phyloP scores from a whole-genome alignment of 2,888 invertebrate genomes.

The Monopis laevigella region DNA sequence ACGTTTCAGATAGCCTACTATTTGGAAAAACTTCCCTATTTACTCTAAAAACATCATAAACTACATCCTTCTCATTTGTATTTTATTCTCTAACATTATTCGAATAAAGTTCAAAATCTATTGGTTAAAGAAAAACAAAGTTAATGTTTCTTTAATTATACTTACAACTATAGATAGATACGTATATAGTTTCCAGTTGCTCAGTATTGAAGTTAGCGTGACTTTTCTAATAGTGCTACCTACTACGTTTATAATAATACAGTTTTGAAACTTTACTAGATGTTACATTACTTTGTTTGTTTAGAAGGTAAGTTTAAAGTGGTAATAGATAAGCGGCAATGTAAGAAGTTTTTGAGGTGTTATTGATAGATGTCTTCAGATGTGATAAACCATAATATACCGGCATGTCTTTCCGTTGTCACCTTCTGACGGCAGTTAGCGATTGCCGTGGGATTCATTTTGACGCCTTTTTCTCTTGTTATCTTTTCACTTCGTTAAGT shows the following conservation, averaged over 20 bases:
- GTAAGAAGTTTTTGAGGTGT: too few relatives aligned
- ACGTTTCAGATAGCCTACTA: constrained; percentile 5
- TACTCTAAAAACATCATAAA: background rate
- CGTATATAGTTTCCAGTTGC: too few relatives aligned
- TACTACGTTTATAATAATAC: background rate
- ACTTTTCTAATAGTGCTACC: constrained; percentile 1
- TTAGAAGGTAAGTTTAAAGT: background rate
- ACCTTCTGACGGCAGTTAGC: constrained; percentile 17
- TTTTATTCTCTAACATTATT: too few relatives aligned
- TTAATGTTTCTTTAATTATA: too few relatives aligned
- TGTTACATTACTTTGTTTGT: background rate
- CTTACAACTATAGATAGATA: too few relatives aligned
- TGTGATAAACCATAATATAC: background rate
- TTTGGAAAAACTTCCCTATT: constrained; percentile 3
- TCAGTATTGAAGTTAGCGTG: constrained; percentile 8
- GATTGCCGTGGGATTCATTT: constrained; percentile 27
- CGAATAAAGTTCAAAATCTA: too few relatives aligned
- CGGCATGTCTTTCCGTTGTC: constrained; percentile 21
- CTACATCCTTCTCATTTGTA: background rate
- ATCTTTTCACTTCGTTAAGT: constrained; percentile 32
- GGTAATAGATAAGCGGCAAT: background rate
- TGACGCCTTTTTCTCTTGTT: constrained; percentile 33
- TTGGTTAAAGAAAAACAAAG: too few relatives aligned
- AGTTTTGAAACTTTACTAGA: background rate
- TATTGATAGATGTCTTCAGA: background rate